Base-by-base conservation (phyloP, 2,888 invertebrate species). In the Myopa testacea region DNA sequence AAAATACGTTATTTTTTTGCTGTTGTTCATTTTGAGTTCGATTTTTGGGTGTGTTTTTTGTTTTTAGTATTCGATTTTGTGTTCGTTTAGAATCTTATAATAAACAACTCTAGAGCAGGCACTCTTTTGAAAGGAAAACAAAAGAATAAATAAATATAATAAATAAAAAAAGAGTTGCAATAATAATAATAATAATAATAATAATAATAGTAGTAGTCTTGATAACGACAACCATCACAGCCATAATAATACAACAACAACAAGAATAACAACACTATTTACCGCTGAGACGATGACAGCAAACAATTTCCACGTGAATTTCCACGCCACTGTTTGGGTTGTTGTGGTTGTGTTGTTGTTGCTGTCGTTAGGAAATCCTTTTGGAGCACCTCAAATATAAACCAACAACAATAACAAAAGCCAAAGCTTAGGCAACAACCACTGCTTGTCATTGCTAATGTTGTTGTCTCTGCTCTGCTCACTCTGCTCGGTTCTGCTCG, bases 301-400 rank as follows among this genome's bases (percentile, higher is more conserved):
- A 58, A 58, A 58, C 14, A 58, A 58, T 58, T 58, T 12, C 58
- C 58, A 58, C 16, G 58, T 58, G 8, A 50, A 50, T 50, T 14
- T 10, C 50, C n/a, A 12, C n/a, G 58, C 58, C 6, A 58, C 16
- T 58, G n/a, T 58, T 58, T 58, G 6, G 10, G 37, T 63, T 34
- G 10, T 63, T 63, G 63, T 63, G 19, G 63, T 63, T 63, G 63
- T 68, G 63, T 68, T 58, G 63, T 63, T 63, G 26, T 4, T 63
- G 63, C 6, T 63, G 63, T 63, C 7, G 60, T 60, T 50, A 14
- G 12, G 2, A 65, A 34, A 65, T 65, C 50, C 50, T 50, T 14
- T 65, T 10, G 37, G 68, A 19, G 26, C 34, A 69, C 4, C 45
- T 4, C n/a, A 38, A 37, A n/a, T 16, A 34, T 34, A 26, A 58